Evolutionary conservation across 2,888 invertebrate species (phyloP), one percentile per base, ranked within the genome.

Genomic region (Acrobasis suavella): DNA sequence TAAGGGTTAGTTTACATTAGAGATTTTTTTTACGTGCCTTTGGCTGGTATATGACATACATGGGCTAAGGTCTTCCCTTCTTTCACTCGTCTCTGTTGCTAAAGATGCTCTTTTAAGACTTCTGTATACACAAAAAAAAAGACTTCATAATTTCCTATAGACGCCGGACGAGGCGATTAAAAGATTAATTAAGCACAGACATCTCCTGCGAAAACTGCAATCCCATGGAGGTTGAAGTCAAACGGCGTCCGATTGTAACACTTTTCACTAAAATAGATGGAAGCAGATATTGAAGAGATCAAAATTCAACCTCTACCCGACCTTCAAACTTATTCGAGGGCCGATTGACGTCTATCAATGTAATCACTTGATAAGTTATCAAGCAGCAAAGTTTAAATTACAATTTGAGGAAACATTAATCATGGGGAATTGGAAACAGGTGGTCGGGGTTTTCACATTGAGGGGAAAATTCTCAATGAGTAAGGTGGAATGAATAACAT

Each of bases 361-460:
- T 46, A 46, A 46, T 46, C 56, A 56, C 42, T 56, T 46, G 56
- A 56, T 56, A 56, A 56, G 55, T 17, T 14, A 56, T 56, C 56
- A 46, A 42, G 42, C 42, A 42, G 46, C 42, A 5, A 56, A 56
- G 56, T 56, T 55, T 55, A 55, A 55, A 55, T 55, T 55, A 55
- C 38, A 55, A 55, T 55, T 55, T 55, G 37, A 38, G 16, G 55
- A 55, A 55, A 37, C 55, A 55, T 55, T 55, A 38, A 55, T 55
- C 55, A 55, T 54, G 9, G 14, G 16, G 16, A 38, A 39, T 55
- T 39, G 42, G 39, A 10, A 56, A 56, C 42, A 56, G 55, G 55
- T 55, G 39, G 38, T 55, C 16, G 55, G n/a, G 22, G 16, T 16
- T 50, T 16, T 50, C 17, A 9, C 32, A 7, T 2, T 32, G 2